phyloP scores from a whole-genome alignment of 2,797 vertebrate species.

The Lithobates pipiens region DNA sequence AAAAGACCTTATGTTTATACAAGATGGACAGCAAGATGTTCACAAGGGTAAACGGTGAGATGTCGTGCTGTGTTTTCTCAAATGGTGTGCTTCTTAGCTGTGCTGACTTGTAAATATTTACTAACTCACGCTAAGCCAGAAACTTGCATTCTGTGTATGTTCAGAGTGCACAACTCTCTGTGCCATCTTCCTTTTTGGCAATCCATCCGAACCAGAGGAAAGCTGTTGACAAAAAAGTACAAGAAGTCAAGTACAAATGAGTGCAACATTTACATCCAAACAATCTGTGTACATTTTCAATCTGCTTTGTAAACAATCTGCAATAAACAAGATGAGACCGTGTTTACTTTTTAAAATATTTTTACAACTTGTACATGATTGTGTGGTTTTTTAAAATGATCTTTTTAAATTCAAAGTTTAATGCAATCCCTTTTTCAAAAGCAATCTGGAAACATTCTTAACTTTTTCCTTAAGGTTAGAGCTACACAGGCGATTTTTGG shows the following conservation, averaged over 20 bases:
- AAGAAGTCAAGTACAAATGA: conserved; percentile 17
- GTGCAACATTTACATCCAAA: background rate
- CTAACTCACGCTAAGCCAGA: background rate
- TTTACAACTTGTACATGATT: background rate
- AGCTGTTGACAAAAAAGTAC: conserved; percentile 1
- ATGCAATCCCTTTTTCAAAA: background rate
- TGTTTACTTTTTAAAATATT: background rate
- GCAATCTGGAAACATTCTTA: background rate
- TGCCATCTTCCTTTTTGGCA: conserved; percentile 15
- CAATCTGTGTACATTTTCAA: background rate
- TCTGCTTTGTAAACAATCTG: background rate
- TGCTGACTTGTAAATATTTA: conserved; percentile 42
- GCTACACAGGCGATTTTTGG: too few relatives aligned
- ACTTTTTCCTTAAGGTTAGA: too few relatives aligned
- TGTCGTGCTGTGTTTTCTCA: conserved; percentile 12
- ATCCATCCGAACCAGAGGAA: background rate
- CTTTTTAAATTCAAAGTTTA: background rate
- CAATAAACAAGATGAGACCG: background rate
- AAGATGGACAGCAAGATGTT: background rate
- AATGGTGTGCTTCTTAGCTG: background rate
- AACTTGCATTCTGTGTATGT: background rate
- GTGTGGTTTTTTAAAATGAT: background rate
- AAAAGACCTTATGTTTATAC: background rate
- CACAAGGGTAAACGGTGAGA: background rate
- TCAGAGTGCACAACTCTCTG: background rate